Conservation (phyloP, 2,888 invertebrate genomes). For the Polymixis flavicincta region DNA sequence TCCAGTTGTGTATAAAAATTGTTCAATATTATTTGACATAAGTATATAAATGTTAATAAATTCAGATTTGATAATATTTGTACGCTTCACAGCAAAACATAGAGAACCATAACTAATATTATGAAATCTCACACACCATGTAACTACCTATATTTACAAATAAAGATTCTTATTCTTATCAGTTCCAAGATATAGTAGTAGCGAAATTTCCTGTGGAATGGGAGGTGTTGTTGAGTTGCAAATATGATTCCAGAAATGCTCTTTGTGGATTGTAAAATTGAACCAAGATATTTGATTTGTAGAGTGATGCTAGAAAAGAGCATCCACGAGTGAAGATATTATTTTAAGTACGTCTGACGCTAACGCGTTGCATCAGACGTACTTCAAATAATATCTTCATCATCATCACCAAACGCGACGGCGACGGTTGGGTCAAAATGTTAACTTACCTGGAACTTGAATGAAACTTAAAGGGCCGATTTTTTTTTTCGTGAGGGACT, state of each 20-base stretch:
- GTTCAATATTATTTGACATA: too few species aligned
- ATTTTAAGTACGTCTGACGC: not conserved
- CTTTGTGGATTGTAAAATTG: not conserved
- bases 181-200: not conserved
- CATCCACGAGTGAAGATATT: not conserved
- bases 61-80: too few species aligned
- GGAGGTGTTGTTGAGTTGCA: not conserved
- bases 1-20: too few species aligned
- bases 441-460: not conserved
- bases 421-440: not conserved
- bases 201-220: too few species aligned
- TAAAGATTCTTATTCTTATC: too few species aligned
- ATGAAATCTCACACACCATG: too few species aligned
- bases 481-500: not conserved
- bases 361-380: too few species aligned
- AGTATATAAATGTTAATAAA: too few species aligned
- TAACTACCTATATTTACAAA: too few species aligned
- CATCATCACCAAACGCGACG: not conserved
- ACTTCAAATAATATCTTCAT: too few species aligned
- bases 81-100: too few species aligned
- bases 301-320: not conserved
- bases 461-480: not conserved
- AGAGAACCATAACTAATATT: too few species aligned
- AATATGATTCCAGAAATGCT: not conserved
- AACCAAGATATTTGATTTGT: not conserved